Evolutionary conservation across 2,113 vertebrate genomes (phyloP).

Genomic region (Plotosus lineatus): DNA sequence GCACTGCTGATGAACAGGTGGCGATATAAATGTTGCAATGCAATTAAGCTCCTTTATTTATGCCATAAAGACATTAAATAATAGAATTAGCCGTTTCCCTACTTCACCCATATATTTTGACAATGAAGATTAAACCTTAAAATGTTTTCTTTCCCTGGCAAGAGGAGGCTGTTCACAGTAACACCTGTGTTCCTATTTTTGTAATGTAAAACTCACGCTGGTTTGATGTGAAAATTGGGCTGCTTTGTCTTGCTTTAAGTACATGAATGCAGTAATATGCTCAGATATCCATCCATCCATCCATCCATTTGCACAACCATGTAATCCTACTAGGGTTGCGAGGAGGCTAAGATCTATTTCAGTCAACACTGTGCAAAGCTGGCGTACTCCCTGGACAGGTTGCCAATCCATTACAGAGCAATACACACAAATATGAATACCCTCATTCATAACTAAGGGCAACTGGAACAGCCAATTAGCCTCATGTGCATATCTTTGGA

Average conservation of each 20-base stretch:
- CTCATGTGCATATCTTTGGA: too few relatives aligned
- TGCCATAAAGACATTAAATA: constrained; percentile 60
- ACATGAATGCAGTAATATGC: constrained; percentile 6
- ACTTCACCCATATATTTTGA: constrained; percentile 7
- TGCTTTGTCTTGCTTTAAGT: constrained; percentile 28
- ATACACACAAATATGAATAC: too few relatives aligned
- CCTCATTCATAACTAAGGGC: too few relatives aligned
- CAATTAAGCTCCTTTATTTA: constrained; percentile 54
- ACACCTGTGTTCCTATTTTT: constrained; percentile 50
- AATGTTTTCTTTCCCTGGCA: constrained; percentile 23
- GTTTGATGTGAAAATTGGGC: background rate
- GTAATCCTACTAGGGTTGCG: too few relatives aligned
- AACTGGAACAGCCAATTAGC: too few relatives aligned
- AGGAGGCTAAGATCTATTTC: too few relatives aligned
- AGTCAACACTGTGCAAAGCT: too few relatives aligned
- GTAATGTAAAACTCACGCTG: background rate
- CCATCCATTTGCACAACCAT: too few relatives aligned
- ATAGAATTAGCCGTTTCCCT: constrained; percentile 54
- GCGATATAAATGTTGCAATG: constrained; percentile 53
- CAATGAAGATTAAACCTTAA: constrained; percentile 33
- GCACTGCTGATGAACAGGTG: constrained; percentile 56
- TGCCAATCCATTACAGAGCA: too few relatives aligned
- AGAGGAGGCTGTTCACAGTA: constrained; percentile 15
- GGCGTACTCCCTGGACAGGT: too few relatives aligned
- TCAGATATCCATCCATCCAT: too few relatives aligned